A percentile compares a stretch with the other conserved stretches of the same genome.
Conservation (phyloP, 2,888 invertebrate genomes). For the Carcina quercana region DNA sequence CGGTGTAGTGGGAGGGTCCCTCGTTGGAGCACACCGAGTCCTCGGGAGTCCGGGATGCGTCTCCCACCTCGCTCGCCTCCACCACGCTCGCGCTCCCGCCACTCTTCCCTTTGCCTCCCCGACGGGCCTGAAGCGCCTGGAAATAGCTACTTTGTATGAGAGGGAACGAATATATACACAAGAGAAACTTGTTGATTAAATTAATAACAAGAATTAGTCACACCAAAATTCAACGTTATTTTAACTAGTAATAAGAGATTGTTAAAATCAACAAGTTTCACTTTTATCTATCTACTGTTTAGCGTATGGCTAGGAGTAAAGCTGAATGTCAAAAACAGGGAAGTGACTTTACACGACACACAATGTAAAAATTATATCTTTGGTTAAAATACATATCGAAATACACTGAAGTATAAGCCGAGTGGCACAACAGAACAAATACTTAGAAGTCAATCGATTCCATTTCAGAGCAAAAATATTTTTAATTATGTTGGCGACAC, state of each 20-base stretch:
- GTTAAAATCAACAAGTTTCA: slow-evolving; percentile 14
- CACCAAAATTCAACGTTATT: background rate
- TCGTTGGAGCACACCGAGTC: slow-evolving; percentile 93
- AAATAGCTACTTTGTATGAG: background rate
- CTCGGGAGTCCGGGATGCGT: slow-evolving; percentile 90
- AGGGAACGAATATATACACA: background rate
- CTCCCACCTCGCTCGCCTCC: slow-evolving; percentile 81
- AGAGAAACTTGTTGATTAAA: slow-evolving; percentile 19
- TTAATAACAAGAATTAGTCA: background rate
- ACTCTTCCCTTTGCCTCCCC: slow-evolving; percentile 69
- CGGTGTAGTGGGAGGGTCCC: slow-evolving; percentile 82
- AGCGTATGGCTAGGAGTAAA: slow-evolving; percentile 10
- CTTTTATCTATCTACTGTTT: slow-evolving; percentile 10
- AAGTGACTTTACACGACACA: slow-evolving; percentile 1
- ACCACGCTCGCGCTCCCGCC: slow-evolving; percentile 66
- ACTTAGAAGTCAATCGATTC: slow-evolving; percentile 14
- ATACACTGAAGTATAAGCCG: slow-evolving; percentile 20
- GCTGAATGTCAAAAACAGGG: slow-evolving; percentile 3
- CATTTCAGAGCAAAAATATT: slow-evolving; percentile 13
- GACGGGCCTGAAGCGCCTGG: slow-evolving; percentile 85
- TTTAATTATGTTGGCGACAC: slow-evolving; percentile 19
- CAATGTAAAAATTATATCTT: background rate
- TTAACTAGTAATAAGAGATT: background rate
- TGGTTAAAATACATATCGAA: slow-evolving; percentile 11
- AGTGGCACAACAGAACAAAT: slow-evolving; percentile 16